These are phyloP conservation scores for Scopus umbretta DNA, from an alignment of 2,113 vertebrate genomes.

Conservation along the genomic window DNA sequence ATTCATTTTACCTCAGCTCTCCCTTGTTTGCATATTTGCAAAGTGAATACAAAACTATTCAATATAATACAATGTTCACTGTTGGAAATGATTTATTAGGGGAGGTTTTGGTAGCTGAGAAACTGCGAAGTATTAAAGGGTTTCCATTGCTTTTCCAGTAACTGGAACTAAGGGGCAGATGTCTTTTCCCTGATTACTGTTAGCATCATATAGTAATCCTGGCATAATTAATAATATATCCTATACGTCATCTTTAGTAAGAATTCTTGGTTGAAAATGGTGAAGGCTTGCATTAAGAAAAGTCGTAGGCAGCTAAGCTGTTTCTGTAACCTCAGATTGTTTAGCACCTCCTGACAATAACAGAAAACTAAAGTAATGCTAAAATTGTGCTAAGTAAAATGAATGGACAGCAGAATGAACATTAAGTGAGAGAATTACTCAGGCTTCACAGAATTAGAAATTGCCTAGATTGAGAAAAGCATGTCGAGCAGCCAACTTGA, in stretches of 20 bases:
- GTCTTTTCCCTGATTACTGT: background rate
- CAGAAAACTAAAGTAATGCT: background rate
- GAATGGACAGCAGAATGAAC: background rate
- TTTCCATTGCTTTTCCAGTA: background rate
- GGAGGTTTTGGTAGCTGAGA: constrained; percentile 3
- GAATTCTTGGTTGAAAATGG: background rate
- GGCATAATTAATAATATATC: background rate
- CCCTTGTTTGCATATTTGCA: constrained; percentile 42
- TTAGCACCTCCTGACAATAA: background rate
- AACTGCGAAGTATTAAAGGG: background rate
- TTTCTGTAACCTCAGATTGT: background rate
- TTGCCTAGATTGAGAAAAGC: background rate
- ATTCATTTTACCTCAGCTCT: constrained; percentile 51
- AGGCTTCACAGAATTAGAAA: background rate
- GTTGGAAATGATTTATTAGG: constrained; percentile 11
- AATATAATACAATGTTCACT: constrained; percentile 14
- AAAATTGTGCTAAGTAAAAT: background rate
- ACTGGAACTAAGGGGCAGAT: constrained; percentile 18
- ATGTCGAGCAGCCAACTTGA: fast-evolving
- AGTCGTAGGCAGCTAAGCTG: background rate
- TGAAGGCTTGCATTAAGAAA: background rate
- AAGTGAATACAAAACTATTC: constrained; percentile 50
- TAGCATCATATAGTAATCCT: background rate
- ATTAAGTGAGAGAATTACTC: background rate
- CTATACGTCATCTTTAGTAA: background rate